Conservation (phyloP, 1,140 invertebrate genomes). For the Papilio aristodemus region DNA sequence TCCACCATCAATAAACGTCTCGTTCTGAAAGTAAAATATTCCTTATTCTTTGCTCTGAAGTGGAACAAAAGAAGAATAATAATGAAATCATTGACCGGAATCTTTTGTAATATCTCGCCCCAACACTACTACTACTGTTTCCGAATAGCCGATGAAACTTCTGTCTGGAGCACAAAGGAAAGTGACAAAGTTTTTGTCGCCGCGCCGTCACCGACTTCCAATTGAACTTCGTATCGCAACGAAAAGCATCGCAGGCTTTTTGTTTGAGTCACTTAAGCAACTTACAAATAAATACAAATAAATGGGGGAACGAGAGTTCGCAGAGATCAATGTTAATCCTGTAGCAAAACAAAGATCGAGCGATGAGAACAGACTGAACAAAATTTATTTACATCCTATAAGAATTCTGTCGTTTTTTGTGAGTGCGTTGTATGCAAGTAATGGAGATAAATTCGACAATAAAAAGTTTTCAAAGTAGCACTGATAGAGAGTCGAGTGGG, state of each 20-base stretch:
- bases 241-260: constrained; percentile 8
- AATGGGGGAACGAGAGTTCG: not conserved
- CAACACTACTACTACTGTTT: not conserved
- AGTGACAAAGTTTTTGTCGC: constrained; percentile 16
- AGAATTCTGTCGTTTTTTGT: not conserved
- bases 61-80: constrained; percentile 22
- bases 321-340: not conserved
- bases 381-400: no score
- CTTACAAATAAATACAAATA: constrained; percentile 1
- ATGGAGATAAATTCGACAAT: constrained; percentile 10
- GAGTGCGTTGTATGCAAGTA: not conserved
- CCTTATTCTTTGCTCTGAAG: constrained; percentile 7
- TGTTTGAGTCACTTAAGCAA: constrained; percentile 13
- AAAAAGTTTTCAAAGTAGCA: constrained; percentile 9
- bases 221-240: constrained; percentile 8
- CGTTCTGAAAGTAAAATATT: constrained; percentile 4
- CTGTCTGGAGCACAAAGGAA: constrained; percentile 9
- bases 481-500: not conserved
- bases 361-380: not conserved
- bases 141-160: constrained; percentile 12
- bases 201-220: not conserved
- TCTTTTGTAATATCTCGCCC: constrained; percentile 10
- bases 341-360: not conserved
- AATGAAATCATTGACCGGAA: constrained; percentile 23
- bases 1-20: not conserved